Evolutionary conservation across 2,888 invertebrate species (phyloP).

Genomic region (Cerastoderma edule): DNA sequence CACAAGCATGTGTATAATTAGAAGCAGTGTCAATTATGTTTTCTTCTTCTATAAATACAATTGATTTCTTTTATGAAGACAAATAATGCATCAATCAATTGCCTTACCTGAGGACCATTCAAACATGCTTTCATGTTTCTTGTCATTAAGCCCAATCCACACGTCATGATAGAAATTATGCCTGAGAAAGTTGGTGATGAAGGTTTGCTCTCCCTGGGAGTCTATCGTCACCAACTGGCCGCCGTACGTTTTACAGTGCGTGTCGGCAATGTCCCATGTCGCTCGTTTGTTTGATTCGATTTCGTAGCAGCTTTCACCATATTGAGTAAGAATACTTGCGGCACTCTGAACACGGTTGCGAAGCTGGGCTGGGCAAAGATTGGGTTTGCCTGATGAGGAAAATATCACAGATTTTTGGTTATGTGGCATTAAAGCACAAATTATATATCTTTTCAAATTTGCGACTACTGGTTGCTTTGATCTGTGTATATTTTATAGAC

Average conservation of each 20-base stretch:
- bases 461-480: too few relatives aligned
- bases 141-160: neutral
- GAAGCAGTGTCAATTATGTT: too few relatives aligned
- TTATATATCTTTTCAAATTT: too few relatives aligned
- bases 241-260: neutral
- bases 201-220: slow-evolving; percentile 1
- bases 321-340: slow-evolving; percentile 20
- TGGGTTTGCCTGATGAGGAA: slow-evolving; percentile 17
- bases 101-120: neutral
- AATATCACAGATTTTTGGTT: too few relatives aligned
- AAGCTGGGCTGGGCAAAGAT: slow-evolving; percentile 14
- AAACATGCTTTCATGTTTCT: neutral
- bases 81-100: too few relatives aligned
- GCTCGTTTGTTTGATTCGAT: slow-evolving; percentile 14
- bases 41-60: too few relatives aligned
- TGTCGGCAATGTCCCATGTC: slow-evolving; percentile 18
- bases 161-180: slow-evolving; percentile 16
- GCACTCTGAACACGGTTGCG: slow-evolving; percentile 17
- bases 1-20: too few relatives aligned
- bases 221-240: slow-evolving; percentile 5
- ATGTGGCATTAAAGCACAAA: too few relatives aligned
- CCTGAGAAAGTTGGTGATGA: slow-evolving; percentile 9
- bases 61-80: too few relatives aligned
- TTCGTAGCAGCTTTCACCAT: slow-evolving; percentile 30
- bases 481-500: too few relatives aligned